A percentile compares a stretch with the other conserved stretches of the same genome.
These are phyloP conservation scores for Zosterops pallidus DNA, from an alignment of 2,113 vertebrate species.

Conservation along the genomic window DNA sequence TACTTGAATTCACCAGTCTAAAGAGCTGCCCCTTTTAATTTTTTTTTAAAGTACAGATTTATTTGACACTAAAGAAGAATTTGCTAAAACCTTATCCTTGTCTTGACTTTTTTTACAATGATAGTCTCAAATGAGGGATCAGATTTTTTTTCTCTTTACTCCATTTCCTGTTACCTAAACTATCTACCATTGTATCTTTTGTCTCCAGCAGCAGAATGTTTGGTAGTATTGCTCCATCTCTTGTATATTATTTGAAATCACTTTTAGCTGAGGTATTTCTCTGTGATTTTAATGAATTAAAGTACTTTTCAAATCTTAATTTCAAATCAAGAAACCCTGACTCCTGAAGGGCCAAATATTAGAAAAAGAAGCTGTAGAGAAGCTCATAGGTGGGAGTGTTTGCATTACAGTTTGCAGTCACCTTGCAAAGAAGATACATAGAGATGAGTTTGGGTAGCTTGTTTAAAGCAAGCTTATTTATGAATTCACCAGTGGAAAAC, in stretches of 20 bases:
- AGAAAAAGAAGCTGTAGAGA: neutral
- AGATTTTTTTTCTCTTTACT: neutral
- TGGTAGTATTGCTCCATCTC: neutral
- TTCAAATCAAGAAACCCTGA: neutral
- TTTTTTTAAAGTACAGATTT: neutral
- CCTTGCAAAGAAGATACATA: neutral
- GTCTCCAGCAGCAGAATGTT: neutral
- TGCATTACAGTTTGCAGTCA: neutral
- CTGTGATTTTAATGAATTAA: neutral
- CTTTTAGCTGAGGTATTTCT: neutral
- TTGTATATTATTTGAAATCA: neutral
- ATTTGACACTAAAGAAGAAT: neutral
- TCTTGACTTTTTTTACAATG: neutral
- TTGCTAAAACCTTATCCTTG: neutral
- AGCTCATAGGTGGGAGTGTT: neutral
- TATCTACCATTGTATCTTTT: neutral
- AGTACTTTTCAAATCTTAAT: neutral
- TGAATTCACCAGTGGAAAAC: neutral
- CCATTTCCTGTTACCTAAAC: neutral
- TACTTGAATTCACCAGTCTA: neutral
- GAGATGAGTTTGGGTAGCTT: neutral
- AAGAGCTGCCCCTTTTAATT: neutral
- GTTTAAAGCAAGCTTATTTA: neutral
- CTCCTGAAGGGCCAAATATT: neutral
- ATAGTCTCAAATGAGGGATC: neutral